These are phyloP conservation scores for Dryoscopus gambensis DNA, from an alignment of 2,113 vertebrate species.

Conservation along the genomic window DNA sequence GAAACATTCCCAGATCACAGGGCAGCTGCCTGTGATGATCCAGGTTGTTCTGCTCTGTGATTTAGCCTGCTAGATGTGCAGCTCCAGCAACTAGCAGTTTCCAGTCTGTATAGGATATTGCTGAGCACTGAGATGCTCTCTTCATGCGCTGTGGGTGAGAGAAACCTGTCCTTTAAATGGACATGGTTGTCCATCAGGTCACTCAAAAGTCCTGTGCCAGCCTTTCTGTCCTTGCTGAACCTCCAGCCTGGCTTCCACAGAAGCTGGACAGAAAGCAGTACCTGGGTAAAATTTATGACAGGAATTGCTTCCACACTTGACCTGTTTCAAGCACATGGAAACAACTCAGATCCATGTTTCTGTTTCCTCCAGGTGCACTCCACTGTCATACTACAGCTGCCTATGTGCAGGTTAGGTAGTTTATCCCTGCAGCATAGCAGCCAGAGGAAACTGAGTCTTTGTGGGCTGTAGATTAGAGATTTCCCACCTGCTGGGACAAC, in stretches of 20 bases:
- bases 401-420: background rate
- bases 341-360: background rate
- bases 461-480: background rate
- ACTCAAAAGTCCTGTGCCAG: background rate
- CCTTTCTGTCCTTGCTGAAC: background rate
- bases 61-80: conserved; percentile 15
- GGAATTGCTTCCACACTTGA: background rate
- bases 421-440: background rate
- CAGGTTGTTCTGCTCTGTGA: background rate
- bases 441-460: background rate
- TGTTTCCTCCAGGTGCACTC: background rate
- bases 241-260: background rate
- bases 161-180: background rate
- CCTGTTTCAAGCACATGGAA: background rate
- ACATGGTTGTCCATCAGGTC: background rate
- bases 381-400: background rate
- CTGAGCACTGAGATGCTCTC: conserved; percentile 31
- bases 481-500: background rate
- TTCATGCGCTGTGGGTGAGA: background rate
- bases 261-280: background rate
- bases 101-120: background rate
- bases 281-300: background rate
- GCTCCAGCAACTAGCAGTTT: conserved; percentile 10
- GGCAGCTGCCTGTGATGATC: background rate
- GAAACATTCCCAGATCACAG: background rate